Evolutionary conservation across 2,113 vertebrate genomes (phyloP).

Genomic region (Pogona vitticeps): DNA sequence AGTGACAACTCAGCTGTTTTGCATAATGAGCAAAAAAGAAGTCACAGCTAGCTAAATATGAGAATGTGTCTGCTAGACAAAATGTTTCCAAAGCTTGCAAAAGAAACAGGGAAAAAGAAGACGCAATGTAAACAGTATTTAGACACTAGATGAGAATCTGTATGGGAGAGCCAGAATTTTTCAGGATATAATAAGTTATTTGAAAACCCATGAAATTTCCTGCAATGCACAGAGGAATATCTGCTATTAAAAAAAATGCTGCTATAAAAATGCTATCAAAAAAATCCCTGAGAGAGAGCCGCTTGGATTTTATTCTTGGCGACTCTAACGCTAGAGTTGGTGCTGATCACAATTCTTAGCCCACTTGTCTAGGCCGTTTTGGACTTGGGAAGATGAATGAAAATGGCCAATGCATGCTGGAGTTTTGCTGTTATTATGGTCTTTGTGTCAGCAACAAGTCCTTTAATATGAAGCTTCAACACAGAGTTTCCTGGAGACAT

Average conservation of each 20-base stretch:
- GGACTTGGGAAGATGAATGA: no score
- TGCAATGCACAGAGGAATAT: neutral
- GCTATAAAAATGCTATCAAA: no score
- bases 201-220: neutral
- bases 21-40: slow-evolving; percentile 24
- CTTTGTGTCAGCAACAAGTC: no score
- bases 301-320: no score
- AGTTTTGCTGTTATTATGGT: no score
- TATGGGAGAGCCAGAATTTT: neutral
- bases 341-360: no score
- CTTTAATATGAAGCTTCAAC: no score
- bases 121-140: slow-evolving; percentile 19
- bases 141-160: neutral
- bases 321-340: neutral
- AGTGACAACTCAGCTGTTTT: slow-evolving; percentile 36
- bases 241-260: no score
- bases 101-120: neutral
- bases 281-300: no score
- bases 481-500: no score
- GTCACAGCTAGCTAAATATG: slow-evolving; percentile 27
- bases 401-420: no score
- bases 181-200: slow-evolving; percentile 1
- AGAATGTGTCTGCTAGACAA: slow-evolving; percentile 22
- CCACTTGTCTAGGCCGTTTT: no score
- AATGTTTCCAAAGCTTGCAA: slow-evolving; percentile 14